Base-by-base conservation (phyloP, 2,888 invertebrate genomes). In the Osedax frankpressi region DNA sequence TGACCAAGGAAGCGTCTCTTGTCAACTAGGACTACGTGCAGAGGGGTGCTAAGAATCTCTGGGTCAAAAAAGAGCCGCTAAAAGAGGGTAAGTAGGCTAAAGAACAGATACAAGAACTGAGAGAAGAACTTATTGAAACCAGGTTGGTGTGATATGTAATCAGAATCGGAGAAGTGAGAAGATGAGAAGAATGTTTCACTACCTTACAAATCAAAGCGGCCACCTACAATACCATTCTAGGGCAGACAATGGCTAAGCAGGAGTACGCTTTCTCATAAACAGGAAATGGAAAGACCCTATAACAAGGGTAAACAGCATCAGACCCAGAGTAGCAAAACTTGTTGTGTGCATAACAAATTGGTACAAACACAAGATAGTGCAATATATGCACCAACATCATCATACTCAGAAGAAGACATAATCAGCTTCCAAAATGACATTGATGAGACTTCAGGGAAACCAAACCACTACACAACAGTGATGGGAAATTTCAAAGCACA, bases 201-300 rank as follows among this genome's bases (percentile, higher is more conserved):
- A 62, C 62, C 62, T 62, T 62, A 62, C 2, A 62, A n/a, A n/a
- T n/a, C n/a, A n/a, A 62, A 62, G 62, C 3, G 62, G 62, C 1
- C 1, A 1, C 62, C 62, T 62, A 2, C n/a, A n/a, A n/a, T n/a
- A n/a, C n/a, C n/a, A n/a, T n/a, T 62, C 62, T 11, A 2, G 3
- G 62, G 62, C 3, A 11, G 26, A 62, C 3, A 62, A 62, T 26
- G 62, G 62, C 62, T 26, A 62, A 62, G 62, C 62, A 62, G 1
- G 62, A 62, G 62, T 62, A 62, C 1, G 62, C 62, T 62, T 62
- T 62, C 62, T 62, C 62, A 62, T 62, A 62, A 62, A 62, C 62
- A 62, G 11, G 62, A 62, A 62, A 2, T 62, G 62, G 1, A 62
- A 62, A 62, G 3, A 62, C 62, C 3, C 2, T 11, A 62, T 11